A percentile compares a stretch with the other conserved stretches of the same genome.
Conservation (phyloP, 2,797 vertebrate genomes). For the Megaceryle alcyon region DNA sequence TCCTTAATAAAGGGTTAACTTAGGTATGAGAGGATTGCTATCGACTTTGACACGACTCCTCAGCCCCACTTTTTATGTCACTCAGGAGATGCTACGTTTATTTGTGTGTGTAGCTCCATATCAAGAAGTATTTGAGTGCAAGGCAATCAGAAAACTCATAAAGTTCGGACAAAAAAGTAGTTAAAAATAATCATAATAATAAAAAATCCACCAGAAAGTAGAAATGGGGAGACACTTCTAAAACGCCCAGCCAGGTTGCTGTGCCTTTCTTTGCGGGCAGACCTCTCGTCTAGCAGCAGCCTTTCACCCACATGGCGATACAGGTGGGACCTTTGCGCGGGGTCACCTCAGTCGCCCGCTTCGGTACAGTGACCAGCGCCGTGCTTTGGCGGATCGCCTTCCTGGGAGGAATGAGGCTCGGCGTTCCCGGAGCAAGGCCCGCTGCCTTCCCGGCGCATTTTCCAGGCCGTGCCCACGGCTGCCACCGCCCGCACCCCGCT, state of each 20-base stretch:
- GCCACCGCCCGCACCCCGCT: background rate
- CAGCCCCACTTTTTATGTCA: background rate
- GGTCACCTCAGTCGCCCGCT: accelerated
- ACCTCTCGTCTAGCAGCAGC: background rate
- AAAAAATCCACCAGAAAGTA: background rate
- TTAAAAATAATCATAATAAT: too few species aligned
- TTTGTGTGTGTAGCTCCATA: accelerated
- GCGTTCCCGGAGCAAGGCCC: background rate
- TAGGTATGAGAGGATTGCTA: background rate
- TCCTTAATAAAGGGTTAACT: background rate
- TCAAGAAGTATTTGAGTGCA: background rate
- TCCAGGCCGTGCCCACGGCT: background rate
- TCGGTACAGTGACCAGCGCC: accelerated
- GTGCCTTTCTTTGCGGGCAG: background rate
- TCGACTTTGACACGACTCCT: background rate
- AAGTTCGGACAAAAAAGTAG: background rate
- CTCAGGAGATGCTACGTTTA: background rate
- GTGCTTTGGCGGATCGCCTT: accelerated
- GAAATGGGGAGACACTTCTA: background rate
- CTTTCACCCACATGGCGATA: accelerated
- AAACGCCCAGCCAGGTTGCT: accelerated
- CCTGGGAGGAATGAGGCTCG: background rate
- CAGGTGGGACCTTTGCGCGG: accelerated
- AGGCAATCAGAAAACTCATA: background rate
- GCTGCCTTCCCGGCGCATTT: too few species aligned